A percentile compares a stretch with the other conserved stretches of the same genome.
phyloP scores from a whole-genome alignment of 2,113 vertebrate genomes.

The Micronisus gabar region DNA sequence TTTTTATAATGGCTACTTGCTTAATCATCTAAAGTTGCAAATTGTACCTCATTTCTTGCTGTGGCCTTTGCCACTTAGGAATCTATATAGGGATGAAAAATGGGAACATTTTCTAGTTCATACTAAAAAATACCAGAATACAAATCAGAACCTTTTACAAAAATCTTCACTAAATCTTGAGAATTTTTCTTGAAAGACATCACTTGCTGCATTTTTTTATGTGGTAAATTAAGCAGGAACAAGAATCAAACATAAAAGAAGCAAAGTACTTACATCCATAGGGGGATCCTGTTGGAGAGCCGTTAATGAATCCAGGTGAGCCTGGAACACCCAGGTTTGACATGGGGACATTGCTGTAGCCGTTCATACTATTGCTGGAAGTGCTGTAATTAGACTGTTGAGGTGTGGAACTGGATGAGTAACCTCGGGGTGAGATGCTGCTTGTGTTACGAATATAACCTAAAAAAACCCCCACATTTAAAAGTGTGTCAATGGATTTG shows the following conservation, averaged over 20 bases:
- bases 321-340: conserved; percentile 92
- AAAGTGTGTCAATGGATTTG: background rate
- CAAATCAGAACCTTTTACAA: background rate
- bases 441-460: conserved; percentile 95
- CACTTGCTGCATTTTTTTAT: background rate
- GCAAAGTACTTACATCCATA: conserved; percentile 82
- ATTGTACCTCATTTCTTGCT: background rate
- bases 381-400: conserved; percentile 93
- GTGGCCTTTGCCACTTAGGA: background rate
- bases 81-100: background rate
- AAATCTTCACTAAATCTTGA: background rate
- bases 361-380: conserved; percentile 89
- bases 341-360: conserved; percentile 97
- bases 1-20: background rate
- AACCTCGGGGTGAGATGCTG: conserved; percentile 95
- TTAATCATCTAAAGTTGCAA: background rate
- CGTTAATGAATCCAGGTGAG: conserved; percentile 93
- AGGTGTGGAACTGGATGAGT: conserved; percentile 94
- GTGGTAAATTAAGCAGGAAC: background rate
- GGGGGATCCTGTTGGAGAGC: conserved; percentile 92
- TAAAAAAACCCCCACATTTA: conserved; percentile 26
- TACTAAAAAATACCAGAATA: background rate
- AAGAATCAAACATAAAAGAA: background rate
- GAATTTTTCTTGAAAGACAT: background rate
- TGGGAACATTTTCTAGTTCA: background rate